Conservation (phyloP, 2,888 invertebrate species). For the Agrochola lychnidis region DNA sequence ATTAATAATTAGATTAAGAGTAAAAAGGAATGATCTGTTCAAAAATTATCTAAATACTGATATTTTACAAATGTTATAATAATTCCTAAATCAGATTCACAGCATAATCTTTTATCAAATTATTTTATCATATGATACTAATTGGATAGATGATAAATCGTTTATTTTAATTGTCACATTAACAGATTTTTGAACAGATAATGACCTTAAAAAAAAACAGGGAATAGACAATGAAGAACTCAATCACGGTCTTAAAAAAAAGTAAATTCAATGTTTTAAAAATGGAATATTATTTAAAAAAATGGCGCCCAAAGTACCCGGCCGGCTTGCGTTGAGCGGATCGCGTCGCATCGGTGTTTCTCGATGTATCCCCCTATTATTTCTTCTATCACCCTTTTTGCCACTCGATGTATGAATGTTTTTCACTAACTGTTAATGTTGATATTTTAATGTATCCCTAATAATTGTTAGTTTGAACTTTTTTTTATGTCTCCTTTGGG, state of each 20-base stretch:
- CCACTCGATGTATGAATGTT: constrained; percentile 90
- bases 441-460: constrained; percentile 83
- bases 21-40: neutral
- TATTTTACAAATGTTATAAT: neutral
- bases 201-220: neutral
- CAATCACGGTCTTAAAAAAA: constrained; percentile 39
- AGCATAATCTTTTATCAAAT: neutral
- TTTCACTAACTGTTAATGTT: constrained; percentile 91
- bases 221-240: constrained; percentile 24
- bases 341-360: constrained; percentile 89
- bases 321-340: constrained; percentile 83
- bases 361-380: constrained; percentile 86
- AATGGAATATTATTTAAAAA: constrained; percentile 51
- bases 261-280: constrained; percentile 32
- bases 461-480: constrained; percentile 72
- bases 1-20: neutral
- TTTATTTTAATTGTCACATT: neutral
- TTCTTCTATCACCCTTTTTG: constrained; percentile 88
- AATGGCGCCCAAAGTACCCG: constrained; percentile 87
- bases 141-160: neutral
- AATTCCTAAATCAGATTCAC: neutral
- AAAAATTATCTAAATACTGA: neutral
- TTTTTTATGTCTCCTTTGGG: constrained; percentile 64
- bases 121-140: too few relatives aligned
- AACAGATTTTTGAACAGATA: neutral